phyloP scores from a whole-genome alignment of 1,140 invertebrate genomes.

The Zaprionus vittiger region DNA sequence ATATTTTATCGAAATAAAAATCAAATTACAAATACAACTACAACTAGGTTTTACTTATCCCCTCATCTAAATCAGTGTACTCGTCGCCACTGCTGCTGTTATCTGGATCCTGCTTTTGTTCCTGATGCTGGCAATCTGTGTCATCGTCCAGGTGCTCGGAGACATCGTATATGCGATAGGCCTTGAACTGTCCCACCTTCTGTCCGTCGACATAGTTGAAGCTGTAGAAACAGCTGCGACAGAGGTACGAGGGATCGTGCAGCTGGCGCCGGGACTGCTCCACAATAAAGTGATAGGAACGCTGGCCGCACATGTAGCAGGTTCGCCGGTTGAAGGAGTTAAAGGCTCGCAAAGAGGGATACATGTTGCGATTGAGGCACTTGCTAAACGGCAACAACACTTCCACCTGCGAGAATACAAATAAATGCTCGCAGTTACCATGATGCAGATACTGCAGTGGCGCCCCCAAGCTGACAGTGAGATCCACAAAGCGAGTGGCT shows the following conservation, averaged over 20 bases:
- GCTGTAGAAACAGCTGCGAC: slow-evolving; percentile 87
- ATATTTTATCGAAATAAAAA: slow-evolving; percentile 66
- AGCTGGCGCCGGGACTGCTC: slow-evolving; percentile 86
- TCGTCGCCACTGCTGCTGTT: slow-evolving; percentile 24
- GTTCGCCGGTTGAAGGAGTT: slow-evolving; percentile 81
- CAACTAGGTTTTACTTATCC: background rate
- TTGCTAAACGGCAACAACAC: slow-evolving; percentile 82
- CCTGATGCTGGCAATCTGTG: background rate
- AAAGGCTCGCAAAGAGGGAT: slow-evolving; percentile 85
- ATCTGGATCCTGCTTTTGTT: background rate
- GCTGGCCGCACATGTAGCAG: slow-evolving; percentile 86
- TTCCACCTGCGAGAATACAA: slow-evolving; percentile 90
- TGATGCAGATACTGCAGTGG: slow-evolving; percentile 93
- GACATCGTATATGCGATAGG: slow-evolving; percentile 84
- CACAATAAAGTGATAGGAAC: slow-evolving; percentile 87
- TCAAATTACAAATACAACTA: slow-evolving; percentile 12
- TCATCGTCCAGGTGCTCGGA: background rate
- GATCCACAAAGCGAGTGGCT: slow-evolving; percentile 86
- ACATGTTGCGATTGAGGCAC: slow-evolving; percentile 42
- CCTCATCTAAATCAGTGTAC: slow-evolving; percentile 5
- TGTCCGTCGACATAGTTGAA: slow-evolving; percentile 88
- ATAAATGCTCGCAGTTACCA: slow-evolving; percentile 94
- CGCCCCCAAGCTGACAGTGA: slow-evolving; percentile 89
- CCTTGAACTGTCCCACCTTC: slow-evolving; percentile 86
- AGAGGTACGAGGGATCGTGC: slow-evolving; percentile 88